Conservation (phyloP, 2,113 vertebrate species). For the Climacteris rufus region DNA sequence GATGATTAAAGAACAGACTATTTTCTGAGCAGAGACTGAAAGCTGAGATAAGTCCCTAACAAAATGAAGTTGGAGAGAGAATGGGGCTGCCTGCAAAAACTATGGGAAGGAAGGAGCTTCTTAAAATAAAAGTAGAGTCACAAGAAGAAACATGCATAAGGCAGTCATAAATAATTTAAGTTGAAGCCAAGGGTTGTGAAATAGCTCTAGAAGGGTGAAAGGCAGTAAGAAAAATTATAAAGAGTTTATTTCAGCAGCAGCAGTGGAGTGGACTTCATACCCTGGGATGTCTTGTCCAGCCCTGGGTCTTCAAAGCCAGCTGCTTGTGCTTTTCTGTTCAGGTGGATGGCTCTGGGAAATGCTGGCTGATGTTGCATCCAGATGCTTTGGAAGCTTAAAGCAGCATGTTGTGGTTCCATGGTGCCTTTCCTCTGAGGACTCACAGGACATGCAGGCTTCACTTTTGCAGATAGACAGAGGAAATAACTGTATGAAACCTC, state of each 20-base stretch:
- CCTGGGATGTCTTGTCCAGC: neutral
- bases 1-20: neutral
- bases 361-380: neutral
- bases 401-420: fast-evolving
- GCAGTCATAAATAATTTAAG: neutral
- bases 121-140: neutral
- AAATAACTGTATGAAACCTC: neutral
- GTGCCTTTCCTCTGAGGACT: neutral
- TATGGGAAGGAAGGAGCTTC: neutral
- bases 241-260: neutral
- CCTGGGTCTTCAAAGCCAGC: neutral
- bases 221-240: neutral
- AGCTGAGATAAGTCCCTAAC: neutral
- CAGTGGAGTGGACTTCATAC: neutral
- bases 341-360: neutral
- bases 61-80: neutral
- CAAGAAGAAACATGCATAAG: neutral
- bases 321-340: neutral
- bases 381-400: neutral
- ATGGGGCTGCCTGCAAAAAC: neutral
- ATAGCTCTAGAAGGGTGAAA: neutral
- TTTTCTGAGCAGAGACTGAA: constrained; percentile 1
- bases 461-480: neutral
- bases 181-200: neutral
- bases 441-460: neutral